Evolutionary conservation across 2,113 vertebrate genomes (phyloP).

Genomic region (Cranoglanis bouderius): DNA sequence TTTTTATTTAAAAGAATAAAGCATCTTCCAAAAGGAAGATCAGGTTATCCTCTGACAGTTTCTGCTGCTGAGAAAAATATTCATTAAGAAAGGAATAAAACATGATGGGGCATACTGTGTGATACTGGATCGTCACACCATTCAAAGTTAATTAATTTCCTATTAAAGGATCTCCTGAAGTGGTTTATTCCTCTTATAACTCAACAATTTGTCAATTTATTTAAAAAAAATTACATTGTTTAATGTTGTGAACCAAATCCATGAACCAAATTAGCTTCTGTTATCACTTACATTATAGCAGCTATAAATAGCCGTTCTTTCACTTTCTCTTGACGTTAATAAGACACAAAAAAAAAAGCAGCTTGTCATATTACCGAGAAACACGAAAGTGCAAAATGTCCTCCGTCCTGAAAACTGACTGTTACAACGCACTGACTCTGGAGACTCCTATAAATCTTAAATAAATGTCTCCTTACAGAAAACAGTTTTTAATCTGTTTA

Average conservation of each 20-base stretch:
- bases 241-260: neutral
- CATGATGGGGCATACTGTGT: neutral
- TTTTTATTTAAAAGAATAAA: neutral
- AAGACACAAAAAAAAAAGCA: neutral
- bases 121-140: no score
- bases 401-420: neutral
- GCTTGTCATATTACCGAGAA: neutral
- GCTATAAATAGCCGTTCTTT: neutral
- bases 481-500: neutral
- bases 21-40: neutral
- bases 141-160: neutral
- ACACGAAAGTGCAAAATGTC: neutral
- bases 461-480: neutral
- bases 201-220: neutral
- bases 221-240: neutral
- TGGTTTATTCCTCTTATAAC: neutral
- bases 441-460: neutral
- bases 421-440: neutral
- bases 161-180: neutral
- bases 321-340: neutral
- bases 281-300: neutral
- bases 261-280: neutral
- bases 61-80: neutral
- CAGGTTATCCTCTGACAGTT: neutral
- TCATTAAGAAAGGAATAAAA: neutral